A percentile compares a stretch with the other conserved stretches of the same genome.
phyloP scores from a whole-genome alignment of 2,113 vertebrate genomes.

The Pteropus alecto region DNA sequence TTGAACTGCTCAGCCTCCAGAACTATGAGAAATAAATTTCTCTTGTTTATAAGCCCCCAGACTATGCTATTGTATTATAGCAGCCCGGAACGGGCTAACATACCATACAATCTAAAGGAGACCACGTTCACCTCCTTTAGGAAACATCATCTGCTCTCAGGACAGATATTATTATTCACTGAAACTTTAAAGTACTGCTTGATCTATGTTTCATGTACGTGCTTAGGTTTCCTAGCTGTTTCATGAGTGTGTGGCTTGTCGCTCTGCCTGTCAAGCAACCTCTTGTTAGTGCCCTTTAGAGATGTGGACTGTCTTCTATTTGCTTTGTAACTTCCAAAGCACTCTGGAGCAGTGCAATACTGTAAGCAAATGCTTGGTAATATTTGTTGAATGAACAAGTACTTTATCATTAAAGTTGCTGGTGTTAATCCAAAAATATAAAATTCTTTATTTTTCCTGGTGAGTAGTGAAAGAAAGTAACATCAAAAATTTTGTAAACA shows the following conservation, averaged over 20 bases:
- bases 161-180: background rate
- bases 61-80: background rate
- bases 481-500: background rate
- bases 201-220: accelerated
- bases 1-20: background rate
- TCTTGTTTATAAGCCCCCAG: background rate
- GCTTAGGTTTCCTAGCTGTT: background rate
- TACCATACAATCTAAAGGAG: background rate
- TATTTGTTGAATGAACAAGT: background rate
- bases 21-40: background rate
- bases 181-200: background rate
- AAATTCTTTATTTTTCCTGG: background rate
- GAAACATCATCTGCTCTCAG: background rate
- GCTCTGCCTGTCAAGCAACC: background rate
- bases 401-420: background rate
- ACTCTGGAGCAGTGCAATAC: accelerated
- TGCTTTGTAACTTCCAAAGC: background rate
- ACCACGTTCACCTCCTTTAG: background rate
- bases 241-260: background rate
- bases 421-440: background rate
- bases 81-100: too few species aligned
- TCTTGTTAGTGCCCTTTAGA: background rate
- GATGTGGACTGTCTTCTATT: background rate
- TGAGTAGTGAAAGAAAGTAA: background rate
- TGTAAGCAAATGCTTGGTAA: background rate